phyloP scores from a whole-genome alignment of 1,140 invertebrate species.

The Trichonephila inaurata region DNA sequence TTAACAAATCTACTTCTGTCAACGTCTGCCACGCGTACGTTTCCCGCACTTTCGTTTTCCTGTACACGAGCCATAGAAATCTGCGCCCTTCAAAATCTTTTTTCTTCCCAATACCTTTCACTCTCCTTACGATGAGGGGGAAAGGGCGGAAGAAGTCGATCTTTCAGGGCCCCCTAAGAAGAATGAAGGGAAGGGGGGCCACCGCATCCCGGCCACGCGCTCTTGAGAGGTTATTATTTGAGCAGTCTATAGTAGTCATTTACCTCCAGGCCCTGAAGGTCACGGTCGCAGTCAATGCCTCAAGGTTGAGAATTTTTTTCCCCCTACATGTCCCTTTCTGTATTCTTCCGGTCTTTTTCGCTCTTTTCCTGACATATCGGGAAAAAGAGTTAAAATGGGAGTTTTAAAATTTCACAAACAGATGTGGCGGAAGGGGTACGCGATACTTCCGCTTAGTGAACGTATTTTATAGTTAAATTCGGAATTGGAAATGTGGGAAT shows the following conservation, averaged over 20 bases:
- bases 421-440: slow-evolving; percentile 17
- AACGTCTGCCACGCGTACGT: neutral
- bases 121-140: slow-evolving; percentile 14
- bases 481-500: too few species aligned
- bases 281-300: slow-evolving; percentile 34
- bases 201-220: slow-evolving; percentile 1
- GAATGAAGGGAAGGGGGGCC: neutral
- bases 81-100: neutral
- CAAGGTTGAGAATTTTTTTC: slow-evolving; percentile 13
- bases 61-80: neutral
- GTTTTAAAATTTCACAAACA: neutral
- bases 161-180: slow-evolving; percentile 16
- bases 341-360: slow-evolving; percentile 19
- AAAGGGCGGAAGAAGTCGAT: slow-evolving; percentile 12
- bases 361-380: neutral
- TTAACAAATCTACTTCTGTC: neutral
- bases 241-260: slow-evolving; percentile 7
- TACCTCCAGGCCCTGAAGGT: neutral
- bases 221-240: slow-evolving; percentile 37
- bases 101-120: slow-evolving; percentile 25
- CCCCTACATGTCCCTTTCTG: neutral
- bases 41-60: slow-evolving; percentile 34
- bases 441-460: neutral
- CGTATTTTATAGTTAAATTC: too few species aligned
- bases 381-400: slow-evolving; percentile 8